Evolutionary conservation across 2,888 invertebrate genomes (phyloP).

Genomic region (Lochmaea crataegi): DNA sequence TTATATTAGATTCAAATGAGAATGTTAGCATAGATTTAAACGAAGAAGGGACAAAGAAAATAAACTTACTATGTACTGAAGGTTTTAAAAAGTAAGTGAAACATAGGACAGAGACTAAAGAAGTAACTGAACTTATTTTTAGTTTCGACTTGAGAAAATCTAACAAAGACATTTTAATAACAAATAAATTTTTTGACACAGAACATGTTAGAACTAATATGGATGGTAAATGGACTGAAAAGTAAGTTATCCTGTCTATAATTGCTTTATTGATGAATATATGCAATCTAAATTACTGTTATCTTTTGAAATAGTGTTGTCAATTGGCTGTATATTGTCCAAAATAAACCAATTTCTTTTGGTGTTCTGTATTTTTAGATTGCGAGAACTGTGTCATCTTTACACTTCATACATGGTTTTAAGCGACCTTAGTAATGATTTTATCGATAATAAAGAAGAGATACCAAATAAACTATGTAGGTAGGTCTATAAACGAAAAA

Average conservation of each 20-base stretch:
- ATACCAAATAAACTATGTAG: constrained; percentile 52
- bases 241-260: constrained; percentile 40
- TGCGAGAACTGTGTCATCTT: constrained; percentile 50
- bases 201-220: constrained; percentile 48
- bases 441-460: constrained; percentile 45
- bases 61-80: constrained; percentile 46
- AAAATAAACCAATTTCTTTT: background rate
- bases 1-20: constrained; percentile 28
- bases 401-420: constrained; percentile 51
- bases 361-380: constrained; percentile 39
- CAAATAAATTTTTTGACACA: constrained; percentile 50
- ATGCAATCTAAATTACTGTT: no score
- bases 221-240: constrained; percentile 56
- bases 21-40: constrained; percentile 39
- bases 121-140: constrained; percentile 28
- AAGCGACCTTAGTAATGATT: constrained; percentile 45
- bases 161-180: constrained; percentile 47
- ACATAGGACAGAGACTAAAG: background rate
- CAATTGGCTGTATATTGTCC: no score
- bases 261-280: no score
- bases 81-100: constrained; percentile 53
- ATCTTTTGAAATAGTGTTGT: no score
- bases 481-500: constrained; percentile 38
- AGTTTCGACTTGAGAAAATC: constrained; percentile 53
- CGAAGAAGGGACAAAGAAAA: constrained; percentile 39